A percentile compares a stretch with the other conserved stretches of the same genome.
Conservation (phyloP, 2,113 vertebrate species). For the Lepus timidus region DNA sequence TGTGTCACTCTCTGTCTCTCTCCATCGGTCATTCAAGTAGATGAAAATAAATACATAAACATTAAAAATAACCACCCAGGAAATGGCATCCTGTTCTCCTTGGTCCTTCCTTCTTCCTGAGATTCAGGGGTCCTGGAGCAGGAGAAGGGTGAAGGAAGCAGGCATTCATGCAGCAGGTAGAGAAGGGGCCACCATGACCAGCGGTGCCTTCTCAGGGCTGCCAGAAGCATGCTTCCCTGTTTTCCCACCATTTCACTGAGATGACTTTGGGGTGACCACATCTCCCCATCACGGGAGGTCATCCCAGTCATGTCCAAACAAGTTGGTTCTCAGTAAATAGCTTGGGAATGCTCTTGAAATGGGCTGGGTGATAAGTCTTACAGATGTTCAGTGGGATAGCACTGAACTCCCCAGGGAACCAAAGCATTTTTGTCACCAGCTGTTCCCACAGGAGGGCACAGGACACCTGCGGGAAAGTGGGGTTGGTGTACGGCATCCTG, state of each 20-base stretch:
- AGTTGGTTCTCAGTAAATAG: constrained; percentile 24
- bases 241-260: neutral
- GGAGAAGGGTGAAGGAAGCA: neutral
- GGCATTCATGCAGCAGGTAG: neutral
- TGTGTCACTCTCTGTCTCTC: no score
- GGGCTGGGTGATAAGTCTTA: neutral
- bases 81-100: neutral
- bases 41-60: no score
- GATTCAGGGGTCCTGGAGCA: neutral
- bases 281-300: neutral
- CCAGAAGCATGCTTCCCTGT: neutral
- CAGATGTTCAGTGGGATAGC: neutral
- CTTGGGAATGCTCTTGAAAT: constrained; percentile 42
- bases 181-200: neutral
- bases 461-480: neutral
- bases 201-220: neutral
- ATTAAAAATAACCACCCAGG: neutral
- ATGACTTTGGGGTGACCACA: neutral
- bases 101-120: neutral
- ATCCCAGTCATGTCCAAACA: neutral
- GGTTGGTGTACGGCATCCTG: neutral
- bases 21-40: no score
- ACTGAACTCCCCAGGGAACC: neutral
- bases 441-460: neutral
- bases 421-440: neutral